Base-by-base conservation (phyloP, 2,888 invertebrate genomes). In the Plagiodera versicolora region DNA sequence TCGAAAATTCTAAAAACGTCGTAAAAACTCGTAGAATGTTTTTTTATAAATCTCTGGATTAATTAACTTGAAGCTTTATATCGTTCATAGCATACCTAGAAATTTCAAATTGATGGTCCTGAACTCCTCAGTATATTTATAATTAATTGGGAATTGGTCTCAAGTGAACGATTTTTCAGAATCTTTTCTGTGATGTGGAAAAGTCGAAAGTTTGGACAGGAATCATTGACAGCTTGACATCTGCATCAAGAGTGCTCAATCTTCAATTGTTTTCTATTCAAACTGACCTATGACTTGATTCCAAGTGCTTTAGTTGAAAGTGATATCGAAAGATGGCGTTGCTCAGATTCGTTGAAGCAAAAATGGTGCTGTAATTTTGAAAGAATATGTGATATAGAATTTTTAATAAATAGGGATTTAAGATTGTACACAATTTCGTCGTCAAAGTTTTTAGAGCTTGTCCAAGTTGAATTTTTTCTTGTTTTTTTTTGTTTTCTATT, bases 371-470 rank as follows among this genome's bases (percentile, higher is more conserved):
- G 75, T 65, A 69, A 65, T 66, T 71, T 71, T 74, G 72, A 75
- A 75, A 70, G 74, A 75, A 73, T 72, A 68, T 76, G 75, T 76
- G 75, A 77, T 76, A 77, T 75, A 74, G 75, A 74, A 74, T 74
- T 73, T 73, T 71, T 69, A 68, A 71, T 70, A 68, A 67, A 67
- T 71, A 72, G 69, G 53, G 53, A 46, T 59, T 55, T 59, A 47
- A 18, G 45, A 16, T 19, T 46, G 44, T 53, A 20, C 44, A 44
- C 44, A 24, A 14, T 17, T 44, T 44, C 44, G 5, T 1, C 14
- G 44, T 17, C 6, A 18, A 16, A 17, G n/a, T 24, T 3, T 24
- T 5, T 24, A 24, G 24, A 24, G 24, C 24, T 24, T 24, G 24
- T 24, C 24, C 24, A 24, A 24, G 6, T 5, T 3, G 6, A 24